Base-by-base conservation (phyloP, 2,888 invertebrate genomes). In the Megastigmus dorsalis region DNA sequence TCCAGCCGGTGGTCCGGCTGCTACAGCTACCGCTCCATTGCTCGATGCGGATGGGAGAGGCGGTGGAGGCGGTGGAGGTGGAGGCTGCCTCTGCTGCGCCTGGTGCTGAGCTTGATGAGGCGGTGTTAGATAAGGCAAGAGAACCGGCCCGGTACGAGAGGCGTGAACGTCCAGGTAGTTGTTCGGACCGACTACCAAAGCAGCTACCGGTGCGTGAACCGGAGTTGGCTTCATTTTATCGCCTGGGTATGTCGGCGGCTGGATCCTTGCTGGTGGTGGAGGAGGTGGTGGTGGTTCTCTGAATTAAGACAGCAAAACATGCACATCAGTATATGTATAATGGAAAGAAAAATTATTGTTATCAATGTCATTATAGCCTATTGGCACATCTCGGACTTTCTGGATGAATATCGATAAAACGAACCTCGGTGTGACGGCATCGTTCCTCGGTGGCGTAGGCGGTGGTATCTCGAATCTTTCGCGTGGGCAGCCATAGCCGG, bases 81-180 rank as follows among this genome's bases (percentile, higher is more conserved):
- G 93, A 91, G 6, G 94, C 0, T 92, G 89, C 55, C 89, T 89
- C 6, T 85, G 85, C 41, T 82, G 82, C 0, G 93, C 92, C 1
- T 94, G 93, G 0, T 94, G 93, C 0, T 94, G 93, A 3, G 93
- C 79, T 0, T 94, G 94, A 0, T 94, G 93, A 3, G 93, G 91
- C 0, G 94, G 92, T 2, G 89, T 88, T 65, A 89, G 81, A 75
- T 89, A 89, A 52, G 89, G 89, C 76, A 89, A 89, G 65, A 89
- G 88, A 43, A 89, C 89, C 73, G 89, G 88, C 66, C 88, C 89
- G 0, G 89, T 87, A 79, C 89, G 89, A 18, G 90, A 90, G 2
- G 92, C 91, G 77, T 91, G 90, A 5, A 92, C 91, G 80, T 92
- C 92, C 75, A 92, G 83, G 81, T 92, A 92, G 85, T 92, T 92